These are phyloP conservation scores for Gerris buenoi DNA, from an alignment of 1,140 invertebrate species.

Conservation along the genomic window DNA sequence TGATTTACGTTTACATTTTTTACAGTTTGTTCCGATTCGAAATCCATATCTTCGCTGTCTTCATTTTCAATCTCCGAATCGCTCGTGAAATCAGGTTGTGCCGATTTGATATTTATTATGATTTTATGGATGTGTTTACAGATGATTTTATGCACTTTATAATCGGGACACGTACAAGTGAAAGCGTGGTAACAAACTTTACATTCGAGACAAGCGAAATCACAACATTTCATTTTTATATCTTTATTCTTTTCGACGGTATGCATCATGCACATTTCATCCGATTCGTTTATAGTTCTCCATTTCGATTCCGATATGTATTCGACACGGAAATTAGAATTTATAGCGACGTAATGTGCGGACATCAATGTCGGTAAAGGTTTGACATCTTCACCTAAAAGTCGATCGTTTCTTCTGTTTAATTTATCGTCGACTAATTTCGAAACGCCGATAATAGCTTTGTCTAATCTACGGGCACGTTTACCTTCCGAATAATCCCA, in stretches of 20 bases:
- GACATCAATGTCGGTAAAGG: not conserved
- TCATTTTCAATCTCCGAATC: not conserved
- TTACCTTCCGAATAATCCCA: not conserved
- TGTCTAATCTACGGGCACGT: not conserved
- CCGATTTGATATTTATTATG: not conserved
- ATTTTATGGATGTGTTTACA: conserved; percentile 11
- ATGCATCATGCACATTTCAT: not conserved
- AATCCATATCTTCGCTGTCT: not conserved
- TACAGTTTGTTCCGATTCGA: not conserved
- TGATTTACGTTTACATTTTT: too few species aligned
- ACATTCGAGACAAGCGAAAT: not conserved
- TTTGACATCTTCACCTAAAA: not conserved
- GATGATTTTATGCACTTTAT: not conserved
- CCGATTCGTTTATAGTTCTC: not conserved
- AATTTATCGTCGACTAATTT: not conserved
- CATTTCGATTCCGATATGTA: not conserved
- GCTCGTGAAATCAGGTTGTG: not conserved
- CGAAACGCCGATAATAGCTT: not conserved
- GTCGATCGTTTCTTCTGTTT: not conserved
- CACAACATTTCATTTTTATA: not conserved
- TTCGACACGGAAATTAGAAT: not conserved
- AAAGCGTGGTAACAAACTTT: conserved; percentile 5
- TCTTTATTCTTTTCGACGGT: not conserved
- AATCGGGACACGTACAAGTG: conserved; percentile 1
- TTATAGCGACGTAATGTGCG: not conserved